Conservation (phyloP, 2,797 vertebrate species). For the Spheniscus humboldti region DNA sequence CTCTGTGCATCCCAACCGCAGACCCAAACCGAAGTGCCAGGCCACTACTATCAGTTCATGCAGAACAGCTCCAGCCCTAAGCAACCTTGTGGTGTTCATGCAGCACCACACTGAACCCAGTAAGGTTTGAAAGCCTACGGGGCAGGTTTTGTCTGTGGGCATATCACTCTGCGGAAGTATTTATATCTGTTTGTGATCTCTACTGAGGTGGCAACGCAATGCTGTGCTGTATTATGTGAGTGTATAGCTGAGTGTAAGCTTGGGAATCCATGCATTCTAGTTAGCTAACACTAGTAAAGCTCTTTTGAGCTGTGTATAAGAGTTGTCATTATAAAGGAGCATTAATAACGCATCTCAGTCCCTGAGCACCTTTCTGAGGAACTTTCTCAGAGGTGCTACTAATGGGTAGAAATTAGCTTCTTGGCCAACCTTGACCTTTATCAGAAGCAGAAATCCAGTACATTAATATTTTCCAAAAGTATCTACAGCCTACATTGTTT, state of each 20-base stretch:
- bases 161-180: background rate
- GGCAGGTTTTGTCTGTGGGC: background rate
- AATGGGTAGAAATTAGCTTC: background rate
- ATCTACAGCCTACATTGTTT: background rate
- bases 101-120: background rate
- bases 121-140: background rate
- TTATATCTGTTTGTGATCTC: background rate
- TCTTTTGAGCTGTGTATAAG: background rate
- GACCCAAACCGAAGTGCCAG: background rate
- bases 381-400: background rate
- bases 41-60: background rate
- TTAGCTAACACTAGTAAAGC: background rate
- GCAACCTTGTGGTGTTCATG: background rate
- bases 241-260: background rate
- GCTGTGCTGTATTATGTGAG: background rate
- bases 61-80: background rate
- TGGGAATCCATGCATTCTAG: background rate
- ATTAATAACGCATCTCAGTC: background rate
- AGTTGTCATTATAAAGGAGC: background rate
- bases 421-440: background rate
- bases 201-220: rapidly evolving
- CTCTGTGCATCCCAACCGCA: background rate
- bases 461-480: background rate
- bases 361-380: background rate
- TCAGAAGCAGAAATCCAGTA: background rate